Percentiles rank a stretch among this genome's conserved stretches.
Conservation (phyloP, 2,113 vertebrate species). For the Chaetura pelagica region DNA sequence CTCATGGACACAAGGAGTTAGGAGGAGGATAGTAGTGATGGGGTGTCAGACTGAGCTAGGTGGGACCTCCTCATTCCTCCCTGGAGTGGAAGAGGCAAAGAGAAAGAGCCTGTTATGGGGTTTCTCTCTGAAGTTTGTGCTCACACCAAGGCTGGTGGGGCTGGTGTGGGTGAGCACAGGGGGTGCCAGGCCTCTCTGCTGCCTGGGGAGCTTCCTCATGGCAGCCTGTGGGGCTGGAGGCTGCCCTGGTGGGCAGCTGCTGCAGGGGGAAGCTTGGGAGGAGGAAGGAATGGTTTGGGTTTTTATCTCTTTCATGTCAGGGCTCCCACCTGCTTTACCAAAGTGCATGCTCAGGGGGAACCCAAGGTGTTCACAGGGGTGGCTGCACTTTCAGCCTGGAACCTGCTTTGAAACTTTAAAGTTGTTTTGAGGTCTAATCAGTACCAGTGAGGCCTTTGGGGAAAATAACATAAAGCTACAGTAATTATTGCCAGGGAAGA, state of each 20-base stretch:
- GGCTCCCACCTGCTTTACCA: not conserved
- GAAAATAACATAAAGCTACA: rapidly evolving
- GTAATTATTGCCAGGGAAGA: not conserved
- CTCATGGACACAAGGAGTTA: no score
- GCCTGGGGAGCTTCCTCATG: not conserved
- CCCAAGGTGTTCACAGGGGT: rapidly evolving
- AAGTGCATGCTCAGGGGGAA: rapidly evolving
- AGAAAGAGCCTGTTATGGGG: not conserved
- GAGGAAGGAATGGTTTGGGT: not conserved
- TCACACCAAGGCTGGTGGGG: not conserved
- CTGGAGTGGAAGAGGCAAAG: rapidly evolving
- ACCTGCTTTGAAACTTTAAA: not conserved
- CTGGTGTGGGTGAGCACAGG: not conserved
- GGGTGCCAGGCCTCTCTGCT: not conserved
- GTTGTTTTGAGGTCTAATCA: not conserved
- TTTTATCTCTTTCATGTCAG: not conserved
- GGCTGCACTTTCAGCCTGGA: not conserved
- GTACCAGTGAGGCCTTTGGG: rapidly evolving
- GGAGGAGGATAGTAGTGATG: not conserved
- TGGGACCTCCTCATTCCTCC: not conserved
- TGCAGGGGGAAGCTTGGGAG: not conserved
- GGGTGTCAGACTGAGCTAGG: not conserved
- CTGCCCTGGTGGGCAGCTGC: not conserved
- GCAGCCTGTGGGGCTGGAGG: not conserved
- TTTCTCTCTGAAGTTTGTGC: not conserved